Percentiles rank a stretch among this genome's conserved stretches.
Conservation (phyloP, 2,888 invertebrate species). For the Campaea margaritaria region DNA sequence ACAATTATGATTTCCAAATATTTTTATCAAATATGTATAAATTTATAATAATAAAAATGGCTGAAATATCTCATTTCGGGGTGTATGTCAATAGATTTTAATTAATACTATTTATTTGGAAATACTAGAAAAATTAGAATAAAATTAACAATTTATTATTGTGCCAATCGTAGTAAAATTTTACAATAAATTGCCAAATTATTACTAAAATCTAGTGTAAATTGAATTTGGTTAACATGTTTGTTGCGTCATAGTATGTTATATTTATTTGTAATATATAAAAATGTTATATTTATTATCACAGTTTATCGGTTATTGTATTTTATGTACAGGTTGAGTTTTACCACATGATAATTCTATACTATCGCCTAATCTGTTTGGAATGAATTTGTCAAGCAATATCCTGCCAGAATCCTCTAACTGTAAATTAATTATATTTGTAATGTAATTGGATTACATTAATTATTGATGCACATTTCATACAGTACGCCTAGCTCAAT, state of each 20-base stretch:
- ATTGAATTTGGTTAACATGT: constrained; percentile 47
- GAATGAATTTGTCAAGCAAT: constrained; percentile 79
- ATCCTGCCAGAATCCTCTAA: constrained; percentile 79
- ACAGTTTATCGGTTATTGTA: constrained; percentile 59
- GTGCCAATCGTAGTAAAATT: constrained; percentile 76
- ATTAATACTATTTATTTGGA: constrained; percentile 47
- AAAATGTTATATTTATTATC: constrained; percentile 53
- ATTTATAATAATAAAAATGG: constrained; percentile 29
- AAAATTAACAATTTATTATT: constrained; percentile 51
- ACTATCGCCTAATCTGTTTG: constrained; percentile 61
- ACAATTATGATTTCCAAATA: constrained; percentile 47
- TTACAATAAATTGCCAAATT: constrained; percentile 42
- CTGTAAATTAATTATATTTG: constrained; percentile 59
- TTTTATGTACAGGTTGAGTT: constrained; percentile 74
- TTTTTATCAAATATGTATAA: no score
- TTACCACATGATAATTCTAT: constrained; percentile 46
- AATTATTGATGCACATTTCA: constrained; percentile 79
- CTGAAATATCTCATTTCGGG: constrained; percentile 43
- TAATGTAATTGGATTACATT: constrained; percentile 82
- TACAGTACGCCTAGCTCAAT: constrained; percentile 83
- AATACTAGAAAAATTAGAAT: constrained; percentile 58
- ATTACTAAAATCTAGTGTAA: constrained; percentile 43
- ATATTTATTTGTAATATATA: constrained; percentile 56
- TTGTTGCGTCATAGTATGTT: constrained; percentile 58
- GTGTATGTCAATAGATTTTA: constrained; percentile 41